phyloP scores from a whole-genome alignment of 1,140 invertebrate species.

The Mamestra configurata region DNA sequence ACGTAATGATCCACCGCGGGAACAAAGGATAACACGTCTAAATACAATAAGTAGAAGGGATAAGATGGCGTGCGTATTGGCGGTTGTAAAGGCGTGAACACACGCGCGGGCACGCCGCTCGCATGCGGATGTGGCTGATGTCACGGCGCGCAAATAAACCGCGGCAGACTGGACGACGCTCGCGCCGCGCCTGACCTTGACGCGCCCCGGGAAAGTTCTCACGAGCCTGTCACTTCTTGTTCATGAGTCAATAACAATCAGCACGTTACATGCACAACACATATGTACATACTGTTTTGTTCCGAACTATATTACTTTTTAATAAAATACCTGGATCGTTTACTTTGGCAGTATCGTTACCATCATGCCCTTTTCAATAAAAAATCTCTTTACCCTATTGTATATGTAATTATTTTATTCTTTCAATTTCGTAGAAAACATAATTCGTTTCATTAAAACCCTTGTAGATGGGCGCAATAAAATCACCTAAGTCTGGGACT shows the following conservation, averaged over 20 bases:
- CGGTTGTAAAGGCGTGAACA: conserved; percentile 68
- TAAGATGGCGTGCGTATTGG: conserved; percentile 72
- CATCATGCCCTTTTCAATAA: background rate
- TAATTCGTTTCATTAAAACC: conserved; percentile 20
- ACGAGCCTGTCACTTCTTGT: conserved; percentile 48
- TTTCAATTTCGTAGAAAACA: conserved; percentile 1
- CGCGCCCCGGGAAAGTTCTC: conserved; percentile 63
- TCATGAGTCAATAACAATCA: conserved; percentile 21
- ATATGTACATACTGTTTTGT: background rate
- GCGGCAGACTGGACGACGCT: conserved; percentile 80
- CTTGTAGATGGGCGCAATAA: conserved; percentile 28
- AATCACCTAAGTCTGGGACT: conserved; percentile 39
- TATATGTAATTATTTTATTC: background rate
- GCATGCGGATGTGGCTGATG: conserved; percentile 75
- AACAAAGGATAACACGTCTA: conserved; percentile 83
- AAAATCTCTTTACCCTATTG: background rate
- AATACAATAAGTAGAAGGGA: conserved; percentile 81
- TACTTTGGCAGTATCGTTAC: background rate
- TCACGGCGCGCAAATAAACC: conserved; percentile 69
- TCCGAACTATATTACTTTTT: background rate
- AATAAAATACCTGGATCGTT: background rate
- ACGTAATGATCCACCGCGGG: conserved; percentile 76
- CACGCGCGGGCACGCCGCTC: conserved; percentile 67
- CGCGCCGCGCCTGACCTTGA: conserved; percentile 67
- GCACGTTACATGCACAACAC: background rate